A percentile compares a stretch with the other conserved stretches of the same genome.
These are phyloP conservation scores for Diadumene lineata DNA, from an alignment of 92 coral and sea anemone species.

Conservation along the genomic window DNA sequence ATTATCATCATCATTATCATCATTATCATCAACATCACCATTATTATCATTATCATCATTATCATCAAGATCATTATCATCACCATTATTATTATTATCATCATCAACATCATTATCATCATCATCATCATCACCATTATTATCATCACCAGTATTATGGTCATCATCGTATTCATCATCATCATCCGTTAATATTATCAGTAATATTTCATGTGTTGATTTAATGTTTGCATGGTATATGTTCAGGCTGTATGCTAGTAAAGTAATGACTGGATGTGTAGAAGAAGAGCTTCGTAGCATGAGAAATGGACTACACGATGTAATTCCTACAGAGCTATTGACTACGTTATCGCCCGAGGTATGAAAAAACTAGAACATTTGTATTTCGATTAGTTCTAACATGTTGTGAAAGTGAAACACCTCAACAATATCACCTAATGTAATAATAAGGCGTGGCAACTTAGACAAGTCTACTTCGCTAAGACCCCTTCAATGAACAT, in stretches of 20 bases:
- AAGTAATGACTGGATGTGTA: conserved; percentile 87
- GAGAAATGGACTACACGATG: conserved; percentile 78
- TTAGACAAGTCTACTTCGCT: too few relatives aligned
- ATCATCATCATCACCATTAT: background rate
- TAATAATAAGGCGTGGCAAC: too few relatives aligned
- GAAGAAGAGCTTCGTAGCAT: conserved; percentile 76
- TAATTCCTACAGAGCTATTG: conserved; percentile 78
- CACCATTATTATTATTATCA: background rate
- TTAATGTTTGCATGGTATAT: background rate
- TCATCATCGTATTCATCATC: background rate
- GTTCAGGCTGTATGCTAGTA: conserved; percentile 69
- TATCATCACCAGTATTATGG: background rate
- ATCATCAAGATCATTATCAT: background rate
- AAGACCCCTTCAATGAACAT: too few relatives aligned
- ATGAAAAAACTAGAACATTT: background rate
- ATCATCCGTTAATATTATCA: too few relatives aligned
- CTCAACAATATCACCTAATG: too few relatives aligned
- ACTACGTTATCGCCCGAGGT: conserved; percentile 85
- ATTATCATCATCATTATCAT: background rate
- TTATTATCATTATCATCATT: background rate
- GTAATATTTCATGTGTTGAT: background rate
- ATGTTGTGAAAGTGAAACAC: too few relatives aligned
- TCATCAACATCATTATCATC: background rate
- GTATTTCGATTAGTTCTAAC: too few relatives aligned
- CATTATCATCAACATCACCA: background rate